Evolutionary conservation across 2,888 invertebrate genomes (phyloP).

Genomic region (Idaea biselata): DNA sequence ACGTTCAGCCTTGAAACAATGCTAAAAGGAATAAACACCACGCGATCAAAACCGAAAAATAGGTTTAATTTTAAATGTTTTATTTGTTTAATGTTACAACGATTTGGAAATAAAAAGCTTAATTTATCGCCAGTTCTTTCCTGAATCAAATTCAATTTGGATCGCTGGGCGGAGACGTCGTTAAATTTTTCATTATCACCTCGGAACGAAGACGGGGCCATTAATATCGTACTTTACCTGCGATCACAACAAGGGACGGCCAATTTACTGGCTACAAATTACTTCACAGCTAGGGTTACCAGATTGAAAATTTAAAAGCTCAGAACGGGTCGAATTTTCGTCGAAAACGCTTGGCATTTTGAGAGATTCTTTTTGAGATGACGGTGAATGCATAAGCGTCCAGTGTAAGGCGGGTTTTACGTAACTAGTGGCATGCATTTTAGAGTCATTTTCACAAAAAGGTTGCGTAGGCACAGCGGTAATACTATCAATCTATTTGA

Average conservation of each 20-base stretch:
- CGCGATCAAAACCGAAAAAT: no score
- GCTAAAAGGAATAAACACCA: no score
- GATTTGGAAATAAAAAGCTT: constrained; percentile 20
- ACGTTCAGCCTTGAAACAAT: no score
- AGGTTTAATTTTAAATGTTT: constrained; percentile 13
- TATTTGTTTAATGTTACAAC: background rate
- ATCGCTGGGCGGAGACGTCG: constrained; percentile 40
- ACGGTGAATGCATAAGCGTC: no score
- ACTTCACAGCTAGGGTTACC: constrained; percentile 28
- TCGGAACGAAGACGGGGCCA: constrained; percentile 40
- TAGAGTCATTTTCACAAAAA: no score
- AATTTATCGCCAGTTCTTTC: constrained; percentile 34
- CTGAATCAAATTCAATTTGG: constrained; percentile 59
- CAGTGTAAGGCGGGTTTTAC: no score
- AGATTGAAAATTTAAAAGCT: background rate
- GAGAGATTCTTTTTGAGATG: no score
- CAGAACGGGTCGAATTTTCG: background rate
- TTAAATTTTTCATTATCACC: constrained; percentile 69
- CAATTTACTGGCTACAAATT: constrained; percentile 49
- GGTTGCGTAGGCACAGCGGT: no score
- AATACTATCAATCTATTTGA: no score
- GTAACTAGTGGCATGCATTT: no score
- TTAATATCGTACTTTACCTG: constrained; percentile 62
- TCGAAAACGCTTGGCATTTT: no score
- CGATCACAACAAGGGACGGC: constrained; percentile 52